Evolutionary conservation across 1,140 invertebrate genomes (phyloP), one percentile per base, ranked within the genome.

Genomic region (Streblospio benedicti): DNA sequence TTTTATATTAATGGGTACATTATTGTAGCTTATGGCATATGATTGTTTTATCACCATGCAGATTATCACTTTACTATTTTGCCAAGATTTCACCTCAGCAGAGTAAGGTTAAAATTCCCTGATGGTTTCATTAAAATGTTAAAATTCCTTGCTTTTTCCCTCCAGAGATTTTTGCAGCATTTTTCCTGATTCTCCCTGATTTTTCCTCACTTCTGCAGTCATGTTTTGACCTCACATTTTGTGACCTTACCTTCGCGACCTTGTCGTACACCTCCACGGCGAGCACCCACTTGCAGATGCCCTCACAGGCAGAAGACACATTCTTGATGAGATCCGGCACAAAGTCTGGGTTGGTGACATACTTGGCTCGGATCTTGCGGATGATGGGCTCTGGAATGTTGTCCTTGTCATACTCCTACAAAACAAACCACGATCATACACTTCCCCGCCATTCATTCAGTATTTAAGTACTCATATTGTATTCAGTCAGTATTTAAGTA

Each of bases 351-450:
- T 78, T 78, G 38, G 55, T 65, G n/a, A 74, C 70, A 56, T 77
- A 79, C 18, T 67, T 68, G 38, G 69, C 67, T 6, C 71, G 58
- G 25, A 79, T 77, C 57, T 76, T 75, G 57, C 72, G 73, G 52
- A 78, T 77, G 28, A 71, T 69, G 5, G 65, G 16, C 0, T 60
- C 51, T 5, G 76, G 73, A 20, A 81, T 78, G 57, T 76, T 75
- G 59, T 81, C 78, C 65, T 80, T 79, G 63, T 78, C 76, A 69
- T 78, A 81, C 41, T 72, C 78, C 54, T 76, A n/a, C n/a, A n/a
- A n/a, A n/a, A n/a, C n/a, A n/a, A n/a, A n/a, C n/a, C n/a, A n/a
- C n/a, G n/a, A n/a, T n/a, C n/a, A n/a, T n/a, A n/a, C n/a, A n/a
- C n/a, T n/a, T n/a, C n/a, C n/a, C n/a, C n/a, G n/a, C n/a, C n/a